Evolutionary conservation across 1,140 invertebrate species (phyloP).

Genomic region (Lordiphosa mommai): DNA sequence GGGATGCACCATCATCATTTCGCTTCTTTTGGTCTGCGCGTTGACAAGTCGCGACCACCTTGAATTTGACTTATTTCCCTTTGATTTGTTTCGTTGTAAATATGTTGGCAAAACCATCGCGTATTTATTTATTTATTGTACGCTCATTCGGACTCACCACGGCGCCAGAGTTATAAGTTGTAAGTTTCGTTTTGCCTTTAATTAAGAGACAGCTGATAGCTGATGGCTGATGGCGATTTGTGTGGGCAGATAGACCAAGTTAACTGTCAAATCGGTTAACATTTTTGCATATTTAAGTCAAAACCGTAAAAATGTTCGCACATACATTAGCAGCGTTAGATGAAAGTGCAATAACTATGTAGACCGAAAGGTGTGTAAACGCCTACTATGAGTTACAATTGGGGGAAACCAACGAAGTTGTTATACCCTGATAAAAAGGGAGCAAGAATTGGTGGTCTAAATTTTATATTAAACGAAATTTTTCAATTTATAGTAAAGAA

Average conservation of each 20-base stretch:
- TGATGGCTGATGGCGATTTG: neutral
- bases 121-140: conserved; percentile 42
- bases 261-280: neutral
- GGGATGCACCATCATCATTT: conserved; percentile 1
- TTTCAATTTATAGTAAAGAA: too few species aligned
- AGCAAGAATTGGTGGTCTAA: too few species aligned
- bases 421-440: too few species aligned
- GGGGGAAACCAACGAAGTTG: neutral
- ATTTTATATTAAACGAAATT: too few species aligned
- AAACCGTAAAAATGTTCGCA: conserved; percentile 45
- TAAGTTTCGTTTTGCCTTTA: conserved; percentile 26
- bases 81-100: conserved; percentile 55
- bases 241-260: neutral
- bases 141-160: conserved; percentile 6
- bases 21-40: conserved; percentile 5
- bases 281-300: conserved; percentile 30
- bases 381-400: conserved; percentile 14
- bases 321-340: conserved; percentile 37
- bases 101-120: conserved; percentile 40
- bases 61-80: conserved; percentile 51
- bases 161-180: conserved; percentile 34
- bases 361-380: conserved; percentile 1
- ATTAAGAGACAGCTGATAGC: conserved; percentile 25
- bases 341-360: conserved; percentile 20
- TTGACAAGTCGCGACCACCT: conserved; percentile 65